Base-by-base conservation (phyloP, 1,140 invertebrate species). In the Lysiphlebus fabarum region DNA sequence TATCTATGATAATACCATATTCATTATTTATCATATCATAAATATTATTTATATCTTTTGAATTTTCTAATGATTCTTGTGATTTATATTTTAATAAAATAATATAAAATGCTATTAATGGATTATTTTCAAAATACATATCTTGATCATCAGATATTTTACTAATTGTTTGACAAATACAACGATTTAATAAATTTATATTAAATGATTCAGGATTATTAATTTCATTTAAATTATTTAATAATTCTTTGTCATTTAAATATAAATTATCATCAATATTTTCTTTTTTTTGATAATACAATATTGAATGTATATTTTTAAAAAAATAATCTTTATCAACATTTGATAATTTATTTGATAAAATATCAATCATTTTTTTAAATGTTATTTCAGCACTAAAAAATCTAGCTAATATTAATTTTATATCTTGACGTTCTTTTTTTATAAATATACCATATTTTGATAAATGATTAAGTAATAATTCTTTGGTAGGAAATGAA, bases 361-460 rank as follows among this genome's bases (percentile, higher is more conserved):
- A 81, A 65, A 85, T 82, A 62, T 78, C 68, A 62, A 81, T 70
- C 65, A 86, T 73, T 77, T 85, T 69, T 78, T 80, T 45, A 34
- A 69, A 37, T 34, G 62, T 67, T 11, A 68, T 65, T 48, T 55
- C 59, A 62, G 66, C 70, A 17, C 62, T 63, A 45, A 71, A 73
- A 47, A 85, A 68, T 71, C 85, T 78, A 4, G 75, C 62, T 61
- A 87, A 72, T 33, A 83, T 79, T 68, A 75, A 66, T 64, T 81
- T 76, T 26, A 84, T 61, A 68, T 84, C 72, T 47, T 72, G 70
- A 41, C 71, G 65, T 66, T 86, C 84, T 41, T 77, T 71, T 40
- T 62, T 62, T 12, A 58, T 58, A 47, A 72, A 77, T 58, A 76
- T 53, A 36, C 75, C 73, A 57, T 74, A 73, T 43, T 73, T 76